Evolutionary conservation across 2,888 invertebrate species (phyloP).

Genomic region (Uropetala carovei): DNA sequence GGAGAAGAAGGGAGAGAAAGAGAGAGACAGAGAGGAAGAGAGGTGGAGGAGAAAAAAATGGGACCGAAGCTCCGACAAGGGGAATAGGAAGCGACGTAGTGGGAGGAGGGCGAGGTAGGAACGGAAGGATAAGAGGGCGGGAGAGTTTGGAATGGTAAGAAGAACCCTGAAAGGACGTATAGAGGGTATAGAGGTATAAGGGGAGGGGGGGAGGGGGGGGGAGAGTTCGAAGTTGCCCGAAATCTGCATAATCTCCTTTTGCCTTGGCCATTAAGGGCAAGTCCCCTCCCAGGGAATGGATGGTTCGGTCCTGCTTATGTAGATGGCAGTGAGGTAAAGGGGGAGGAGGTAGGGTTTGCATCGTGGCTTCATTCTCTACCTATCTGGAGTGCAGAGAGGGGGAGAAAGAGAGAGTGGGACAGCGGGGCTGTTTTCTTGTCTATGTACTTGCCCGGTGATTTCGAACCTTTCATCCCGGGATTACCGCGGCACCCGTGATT

Average conservation of each 20-base stretch:
- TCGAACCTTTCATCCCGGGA: conserved; percentile 16
- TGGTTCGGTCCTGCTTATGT: conserved; percentile 47
- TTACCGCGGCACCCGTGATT: conserved; percentile 7
- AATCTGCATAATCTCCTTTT: conserved; percentile 62
- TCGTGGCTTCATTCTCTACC: not conserved
- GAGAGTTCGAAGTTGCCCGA: conserved; percentile 36
- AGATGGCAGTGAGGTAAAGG: not conserved
- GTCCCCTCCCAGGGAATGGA: conserved; percentile 19
- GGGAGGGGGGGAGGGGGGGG: no score
- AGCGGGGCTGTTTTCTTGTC: not conserved
- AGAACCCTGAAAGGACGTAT: not conserved
- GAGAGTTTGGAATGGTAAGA: not conserved
- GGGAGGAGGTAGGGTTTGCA: conserved; percentile 10
- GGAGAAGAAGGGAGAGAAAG: no score
- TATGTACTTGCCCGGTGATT: conserved; percentile 10
- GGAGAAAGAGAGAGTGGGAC: not conserved
- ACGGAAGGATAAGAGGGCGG: not conserved
- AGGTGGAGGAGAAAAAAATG: no score
- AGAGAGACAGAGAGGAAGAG: no score
- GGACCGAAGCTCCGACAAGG: no score
- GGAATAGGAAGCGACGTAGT: no score
- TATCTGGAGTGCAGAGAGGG: not conserved
- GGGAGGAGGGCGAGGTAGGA: not conserved
- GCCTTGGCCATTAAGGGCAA: conserved; percentile 55
- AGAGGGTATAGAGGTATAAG: no score